Evolutionary conservation across 1,140 invertebrate species (phyloP).

Genomic region (Trinorchestia longiramus): DNA sequence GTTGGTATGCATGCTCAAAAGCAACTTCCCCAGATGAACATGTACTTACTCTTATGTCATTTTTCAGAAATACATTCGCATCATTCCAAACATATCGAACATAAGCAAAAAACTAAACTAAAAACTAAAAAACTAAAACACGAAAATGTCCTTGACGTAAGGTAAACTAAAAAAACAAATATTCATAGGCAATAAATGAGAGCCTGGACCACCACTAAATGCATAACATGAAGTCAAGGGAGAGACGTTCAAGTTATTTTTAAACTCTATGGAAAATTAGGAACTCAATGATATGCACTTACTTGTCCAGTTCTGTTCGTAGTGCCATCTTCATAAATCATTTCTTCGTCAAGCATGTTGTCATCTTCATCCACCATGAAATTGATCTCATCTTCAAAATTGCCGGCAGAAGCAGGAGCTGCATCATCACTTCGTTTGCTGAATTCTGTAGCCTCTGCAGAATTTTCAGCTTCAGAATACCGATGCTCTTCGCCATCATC

Average conservation of each 20-base stretch:
- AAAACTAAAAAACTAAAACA: too few relatives aligned
- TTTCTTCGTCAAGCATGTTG: conserved; percentile 41
- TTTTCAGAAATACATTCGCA: too few relatives aligned
- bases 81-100: too few relatives aligned
- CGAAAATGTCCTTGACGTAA: too few relatives aligned
- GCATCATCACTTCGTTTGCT: conserved; percentile 14
- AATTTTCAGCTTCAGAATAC: background rate
- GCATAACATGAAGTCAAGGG: background rate
- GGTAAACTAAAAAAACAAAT: too few relatives aligned
- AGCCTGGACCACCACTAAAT: background rate
- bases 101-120: too few relatives aligned
- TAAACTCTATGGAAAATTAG: background rate
- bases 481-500: background rate
- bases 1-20: too few relatives aligned
- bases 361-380: conserved; percentile 45
- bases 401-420: background rate
- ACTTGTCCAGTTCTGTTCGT: conserved; percentile 24
- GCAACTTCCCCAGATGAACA: too few relatives aligned
- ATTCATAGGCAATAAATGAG: background rate
- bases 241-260: background rate
- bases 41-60: too few relatives aligned
- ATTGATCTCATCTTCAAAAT: conserved; percentile 38
- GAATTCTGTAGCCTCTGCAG: background rate
- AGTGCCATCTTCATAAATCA: conserved; percentile 48
- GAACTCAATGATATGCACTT: background rate